Evolutionary conservation across 2,113 vertebrate genomes (phyloP).

Genomic region (Meleagris gallopavo): DNA sequence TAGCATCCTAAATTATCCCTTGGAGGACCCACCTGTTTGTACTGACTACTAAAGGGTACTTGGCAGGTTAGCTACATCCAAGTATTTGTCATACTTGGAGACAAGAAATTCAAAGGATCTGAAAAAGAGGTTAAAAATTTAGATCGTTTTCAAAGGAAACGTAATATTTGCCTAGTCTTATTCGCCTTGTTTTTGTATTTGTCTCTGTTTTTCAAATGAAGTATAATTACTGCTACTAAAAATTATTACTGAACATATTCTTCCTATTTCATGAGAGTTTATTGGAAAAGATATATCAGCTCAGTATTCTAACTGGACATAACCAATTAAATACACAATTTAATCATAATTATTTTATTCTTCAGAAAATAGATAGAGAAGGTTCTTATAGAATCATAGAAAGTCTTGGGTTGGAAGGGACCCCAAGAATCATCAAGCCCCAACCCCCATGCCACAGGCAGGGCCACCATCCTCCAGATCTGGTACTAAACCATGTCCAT

Average conservation of each 20-base stretch:
- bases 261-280: neutral
- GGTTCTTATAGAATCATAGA: neutral
- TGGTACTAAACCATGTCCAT: no score
- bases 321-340: neutral
- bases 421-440: no score
- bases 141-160: neutral
- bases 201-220: neutral
- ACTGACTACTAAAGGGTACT: neutral
- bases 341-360: neutral
- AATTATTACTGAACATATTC: fast-evolving
- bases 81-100: neutral
- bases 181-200: neutral
- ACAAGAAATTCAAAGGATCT: neutral
- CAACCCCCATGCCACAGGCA: no score
- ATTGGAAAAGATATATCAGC: neutral
- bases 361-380: neutral
- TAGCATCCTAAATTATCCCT: neutral
- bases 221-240: neutral
- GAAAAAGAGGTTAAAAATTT: neutral
- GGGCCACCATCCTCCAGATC: no score
- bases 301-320: neutral
- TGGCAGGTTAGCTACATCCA: neutral
- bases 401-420: no score
- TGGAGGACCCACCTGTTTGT: fast-evolving
- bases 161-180: neutral